These are phyloP conservation scores for Arctia plantaginis DNA, from an alignment of 2,888 invertebrate genomes.

Conservation along the genomic window DNA sequence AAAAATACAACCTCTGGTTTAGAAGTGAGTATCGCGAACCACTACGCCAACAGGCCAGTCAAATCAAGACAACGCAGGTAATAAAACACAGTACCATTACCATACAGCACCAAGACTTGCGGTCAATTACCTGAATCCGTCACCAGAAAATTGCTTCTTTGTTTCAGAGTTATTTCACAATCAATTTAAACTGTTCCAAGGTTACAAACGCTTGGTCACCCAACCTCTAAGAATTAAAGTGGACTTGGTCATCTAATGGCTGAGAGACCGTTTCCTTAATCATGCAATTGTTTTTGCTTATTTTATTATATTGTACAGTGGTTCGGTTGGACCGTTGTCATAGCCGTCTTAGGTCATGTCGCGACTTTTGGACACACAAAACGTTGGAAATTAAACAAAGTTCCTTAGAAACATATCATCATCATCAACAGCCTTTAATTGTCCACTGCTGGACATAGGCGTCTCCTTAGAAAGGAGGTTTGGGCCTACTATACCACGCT, in stretches of 20 bases:
- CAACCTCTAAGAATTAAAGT: constrained; percentile 44
- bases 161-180: constrained; percentile 34
- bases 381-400: too few species aligned
- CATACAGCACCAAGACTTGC: neutral
- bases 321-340: neutral
- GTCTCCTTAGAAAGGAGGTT: too few species aligned
- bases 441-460: too few species aligned
- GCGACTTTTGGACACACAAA: too few species aligned
- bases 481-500: too few species aligned
- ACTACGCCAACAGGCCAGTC: neutral
- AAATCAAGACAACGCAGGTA: neutral
- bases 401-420: too few species aligned
- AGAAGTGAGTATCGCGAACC: neutral
- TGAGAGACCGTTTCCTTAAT: constrained; percentile 1
- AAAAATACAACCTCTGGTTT: too few species aligned
- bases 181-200: constrained; percentile 38
- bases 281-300: neutral
- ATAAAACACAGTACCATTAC: neutral
- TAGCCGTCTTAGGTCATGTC: too few species aligned
- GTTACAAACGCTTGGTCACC: constrained; percentile 54
- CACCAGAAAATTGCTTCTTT: constrained; percentile 46
- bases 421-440: too few species aligned
- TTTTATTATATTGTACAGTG: neutral
- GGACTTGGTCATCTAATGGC: constrained; percentile 12
- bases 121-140: constrained; percentile 24